These are phyloP conservation scores for Tenrec ecaudatus DNA, from an alignment of 2,113 vertebrate species.

Conservation along the genomic window DNA sequence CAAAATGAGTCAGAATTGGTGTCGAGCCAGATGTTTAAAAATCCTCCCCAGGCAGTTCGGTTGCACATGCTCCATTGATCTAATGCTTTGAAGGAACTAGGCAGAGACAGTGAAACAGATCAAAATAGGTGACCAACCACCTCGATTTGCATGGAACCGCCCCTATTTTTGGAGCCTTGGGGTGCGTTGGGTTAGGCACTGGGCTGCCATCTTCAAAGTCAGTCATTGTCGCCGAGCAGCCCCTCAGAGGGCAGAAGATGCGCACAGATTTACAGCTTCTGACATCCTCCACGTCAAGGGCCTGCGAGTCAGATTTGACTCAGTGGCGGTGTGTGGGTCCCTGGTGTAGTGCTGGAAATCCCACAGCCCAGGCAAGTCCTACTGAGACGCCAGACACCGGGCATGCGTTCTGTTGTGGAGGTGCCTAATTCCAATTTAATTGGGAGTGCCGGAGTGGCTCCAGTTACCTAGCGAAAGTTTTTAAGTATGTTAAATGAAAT, in stretches of 20 bases:
- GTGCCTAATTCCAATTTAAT: background rate
- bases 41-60: background rate
- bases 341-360: background rate
- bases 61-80: background rate
- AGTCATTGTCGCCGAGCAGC: too few species aligned
- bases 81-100: background rate
- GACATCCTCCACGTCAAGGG: too few species aligned
- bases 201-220: too few species aligned
- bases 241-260: too few species aligned
- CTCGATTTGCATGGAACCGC: background rate
- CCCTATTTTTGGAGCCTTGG: background rate
- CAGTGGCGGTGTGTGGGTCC: too few species aligned
- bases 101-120: too few species aligned
- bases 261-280: too few species aligned
- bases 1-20: background rate
- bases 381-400: background rate
- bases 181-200: too few species aligned
- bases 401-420: background rate
- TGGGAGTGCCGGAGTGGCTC: background rate
- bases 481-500: slow-evolving; percentile 25
- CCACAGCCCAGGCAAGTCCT: background rate
- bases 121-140: background rate
- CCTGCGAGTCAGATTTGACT: too few species aligned
- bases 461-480: slow-evolving; percentile 35
- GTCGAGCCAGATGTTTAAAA: background rate